Evolutionary conservation across 2,113 vertebrate species (phyloP), one percentile per base, ranked within the genome.

Genomic region (Cottus gobio): DNA sequence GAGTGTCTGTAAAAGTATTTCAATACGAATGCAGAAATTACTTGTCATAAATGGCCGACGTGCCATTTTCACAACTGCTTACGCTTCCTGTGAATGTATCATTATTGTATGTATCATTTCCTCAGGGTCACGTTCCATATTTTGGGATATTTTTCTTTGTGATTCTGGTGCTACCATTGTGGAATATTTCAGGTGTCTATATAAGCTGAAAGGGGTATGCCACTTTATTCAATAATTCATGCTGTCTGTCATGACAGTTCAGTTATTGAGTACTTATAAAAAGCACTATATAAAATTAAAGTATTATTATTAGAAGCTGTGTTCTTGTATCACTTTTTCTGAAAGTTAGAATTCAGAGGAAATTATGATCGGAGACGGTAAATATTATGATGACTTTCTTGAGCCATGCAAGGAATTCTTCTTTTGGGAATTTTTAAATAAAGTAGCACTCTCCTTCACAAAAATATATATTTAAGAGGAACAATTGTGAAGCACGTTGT

Each of bases 41-140:
- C 60, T 7, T 39, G 57, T 73, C 57, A 30, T 44, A 28, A 75
- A 75, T 52, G 37, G 52, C 73, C 80, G 62, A 79, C 2, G 1
- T 52, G 52, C 30, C 70, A 20, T 70, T 83, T 74, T 91, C 57
- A 82, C 79, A 78, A 72, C 72, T 90, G 82, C 79, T 79, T 52
- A 58, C 62, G 86, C 79, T 78, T 89, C 77, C 69, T 71, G 68
- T 89, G 56, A 78, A 34, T 77, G 54, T 84, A 48, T 83, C 52
- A 66, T 37, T 37, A 37, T 37, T 37, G 36, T 37, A 37, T 13
- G 42, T 15, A 15, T 80, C 75, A 84, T 80, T 79, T 75, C 54
- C 63, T 80, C 63, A 37, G 48, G 74, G 34, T 75, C 64, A 64
- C 61, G 62, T 52, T 63, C 39, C 18, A 58, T 44, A 46, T 56